Conservation (phyloP, 1,140 invertebrate genomes). For the Chelonus insularis region DNA sequence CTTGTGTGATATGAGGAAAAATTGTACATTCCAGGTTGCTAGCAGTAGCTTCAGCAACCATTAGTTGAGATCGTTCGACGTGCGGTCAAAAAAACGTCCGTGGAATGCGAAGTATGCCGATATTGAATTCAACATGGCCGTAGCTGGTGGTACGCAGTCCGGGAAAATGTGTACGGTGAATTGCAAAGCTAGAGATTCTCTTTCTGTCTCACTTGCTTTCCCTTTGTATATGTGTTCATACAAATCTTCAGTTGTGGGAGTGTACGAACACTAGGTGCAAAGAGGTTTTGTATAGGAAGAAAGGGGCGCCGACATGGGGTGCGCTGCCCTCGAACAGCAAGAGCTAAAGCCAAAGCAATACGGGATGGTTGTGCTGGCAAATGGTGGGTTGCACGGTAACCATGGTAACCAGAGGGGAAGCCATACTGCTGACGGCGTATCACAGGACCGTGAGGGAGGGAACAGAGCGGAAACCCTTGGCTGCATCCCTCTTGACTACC, state of each 20-base stretch:
- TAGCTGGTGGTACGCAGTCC: constrained; percentile 39
- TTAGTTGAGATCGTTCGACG: neutral
- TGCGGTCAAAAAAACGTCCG: constrained; percentile 9
- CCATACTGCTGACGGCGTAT: constrained; percentile 55
- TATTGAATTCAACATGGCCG: constrained; percentile 62
- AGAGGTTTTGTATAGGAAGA: neutral
- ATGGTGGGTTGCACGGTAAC: constrained; percentile 55
- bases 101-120: constrained; percentile 57
- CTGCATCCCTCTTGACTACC: constrained; percentile 35
- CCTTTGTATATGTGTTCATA: neutral
- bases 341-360: constrained; percentile 27
- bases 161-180: constrained; percentile 11
- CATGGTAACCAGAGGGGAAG: constrained; percentile 55
- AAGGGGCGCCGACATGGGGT: constrained; percentile 17
- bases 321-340: constrained; percentile 31
- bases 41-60: neutral
- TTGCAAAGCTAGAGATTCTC: constrained; percentile 6
- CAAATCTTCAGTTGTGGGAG: constrained; percentile 7
- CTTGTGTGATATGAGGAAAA: too few species aligned
- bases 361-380: constrained; percentile 34
- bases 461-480: constrained; percentile 40
- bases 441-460: constrained; percentile 34
- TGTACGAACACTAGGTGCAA: neutral
- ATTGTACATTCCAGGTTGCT: neutral
- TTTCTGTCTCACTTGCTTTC: neutral